Percentiles rank a stretch among this genome's conserved stretches.
phyloP scores from a whole-genome alignment of 2,888 invertebrate species.

The Hecatera dysodea region DNA sequence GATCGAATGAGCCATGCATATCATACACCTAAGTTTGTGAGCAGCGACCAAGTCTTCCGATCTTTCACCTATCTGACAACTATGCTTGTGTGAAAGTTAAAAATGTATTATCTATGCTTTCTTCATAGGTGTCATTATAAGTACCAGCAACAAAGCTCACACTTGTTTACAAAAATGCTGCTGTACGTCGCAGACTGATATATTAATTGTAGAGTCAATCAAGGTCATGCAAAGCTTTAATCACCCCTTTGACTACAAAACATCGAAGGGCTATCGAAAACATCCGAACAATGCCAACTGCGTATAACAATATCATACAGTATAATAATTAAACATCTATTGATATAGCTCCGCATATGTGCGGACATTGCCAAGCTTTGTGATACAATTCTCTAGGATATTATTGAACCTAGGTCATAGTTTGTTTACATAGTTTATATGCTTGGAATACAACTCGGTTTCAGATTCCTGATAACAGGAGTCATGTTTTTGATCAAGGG shows the following conservation, averaged over 20 bases:
- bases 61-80: too few relatives aligned
- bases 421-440: conserved; percentile 48
- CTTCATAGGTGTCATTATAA: neutral
- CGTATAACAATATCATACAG: conserved; percentile 47
- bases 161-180: neutral
- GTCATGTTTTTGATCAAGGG: conserved; percentile 6
- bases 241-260: conserved; percentile 21
- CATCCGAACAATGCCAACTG: conserved; percentile 61
- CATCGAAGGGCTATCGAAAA: conserved; percentile 23
- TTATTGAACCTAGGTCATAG: conserved; percentile 65
- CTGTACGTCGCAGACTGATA: neutral
- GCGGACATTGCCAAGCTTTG: conserved; percentile 54
- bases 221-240: conserved; percentile 6
- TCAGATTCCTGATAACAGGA: conserved; percentile 16
- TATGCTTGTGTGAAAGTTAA: too few relatives aligned
- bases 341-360: conserved; percentile 35
- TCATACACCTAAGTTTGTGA: neutral
- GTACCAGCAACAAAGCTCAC: neutral
- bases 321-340: conserved; percentile 28
- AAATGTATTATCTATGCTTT: neutral
- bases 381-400: conserved; percentile 50
- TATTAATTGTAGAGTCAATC: neutral
- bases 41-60: neutral
- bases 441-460: conserved; percentile 9
- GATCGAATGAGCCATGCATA: neutral